Conservation (phyloP, 2,888 invertebrate genomes). For the Camponotus fellah region DNA sequence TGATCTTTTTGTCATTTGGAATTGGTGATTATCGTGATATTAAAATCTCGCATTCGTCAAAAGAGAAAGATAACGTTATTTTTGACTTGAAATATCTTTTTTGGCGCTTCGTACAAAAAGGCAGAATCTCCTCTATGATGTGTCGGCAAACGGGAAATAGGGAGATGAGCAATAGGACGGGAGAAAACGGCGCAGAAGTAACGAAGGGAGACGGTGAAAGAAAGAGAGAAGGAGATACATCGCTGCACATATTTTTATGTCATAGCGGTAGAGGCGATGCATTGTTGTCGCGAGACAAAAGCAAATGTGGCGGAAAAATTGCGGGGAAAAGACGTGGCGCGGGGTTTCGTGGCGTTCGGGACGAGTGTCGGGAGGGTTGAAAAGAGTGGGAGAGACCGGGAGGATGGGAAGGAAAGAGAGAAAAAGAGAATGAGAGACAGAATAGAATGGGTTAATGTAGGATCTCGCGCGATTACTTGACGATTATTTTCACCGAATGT, state of each 20-base stretch:
- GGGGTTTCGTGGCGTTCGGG: conserved; percentile 67
- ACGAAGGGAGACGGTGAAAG: conserved; percentile 55
- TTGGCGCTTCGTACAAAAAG: conserved; percentile 27
- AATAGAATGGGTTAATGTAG: conserved; percentile 81
- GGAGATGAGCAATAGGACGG: conserved; percentile 64
- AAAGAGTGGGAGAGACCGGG: conserved; percentile 60
- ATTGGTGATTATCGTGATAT: background rate
- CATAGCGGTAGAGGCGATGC: conserved; percentile 83
- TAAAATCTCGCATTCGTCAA: conserved; percentile 1
- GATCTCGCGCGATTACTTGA: conserved; percentile 78
- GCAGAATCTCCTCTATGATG: conserved; percentile 39
- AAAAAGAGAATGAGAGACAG: conserved; percentile 39
- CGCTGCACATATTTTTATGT: conserved; percentile 85
- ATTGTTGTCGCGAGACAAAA: conserved; percentile 87
- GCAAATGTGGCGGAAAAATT: conserved; percentile 85
- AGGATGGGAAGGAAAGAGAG: conserved; percentile 48
- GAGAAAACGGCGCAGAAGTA: conserved; percentile 54
- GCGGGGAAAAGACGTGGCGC: conserved; percentile 81
- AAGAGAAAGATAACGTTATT: background rate
- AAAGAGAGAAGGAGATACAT: conserved; percentile 70
- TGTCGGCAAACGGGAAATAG: conserved; percentile 56
- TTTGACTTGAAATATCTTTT: conserved; percentile 18
- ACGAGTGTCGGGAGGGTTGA: conserved; percentile 63
- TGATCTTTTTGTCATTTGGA: background rate
- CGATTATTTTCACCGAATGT: conserved; percentile 71